Percentiles rank a stretch among this genome's conserved stretches.
phyloP scores from a whole-genome alignment of 2,888 invertebrate genomes.

The Leucania comma region DNA sequence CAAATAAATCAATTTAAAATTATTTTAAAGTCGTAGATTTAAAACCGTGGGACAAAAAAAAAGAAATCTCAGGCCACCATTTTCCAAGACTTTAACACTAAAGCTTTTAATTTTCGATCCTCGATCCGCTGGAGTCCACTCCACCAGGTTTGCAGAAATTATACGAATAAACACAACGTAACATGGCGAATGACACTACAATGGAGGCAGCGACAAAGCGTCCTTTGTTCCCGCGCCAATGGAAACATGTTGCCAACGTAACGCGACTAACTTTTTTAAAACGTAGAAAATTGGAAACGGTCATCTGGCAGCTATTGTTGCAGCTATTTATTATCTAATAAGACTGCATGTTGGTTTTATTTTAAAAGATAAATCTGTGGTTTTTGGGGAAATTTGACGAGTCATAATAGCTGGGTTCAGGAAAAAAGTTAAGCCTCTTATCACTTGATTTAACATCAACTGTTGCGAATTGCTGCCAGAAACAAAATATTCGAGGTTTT shows the following conservation, averaged over 20 bases:
- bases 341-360: not conserved
- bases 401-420: not conserved
- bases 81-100: not conserved
- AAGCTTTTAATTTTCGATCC: constrained; percentile 3
- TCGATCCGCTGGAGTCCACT: constrained; percentile 4
- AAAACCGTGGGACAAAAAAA: not conserved
- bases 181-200: constrained; percentile 57
- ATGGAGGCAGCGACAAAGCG: constrained; percentile 70
- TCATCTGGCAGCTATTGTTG: constrained; percentile 52
- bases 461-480: not conserved
- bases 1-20: no score
- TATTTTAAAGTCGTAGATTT: not conserved
- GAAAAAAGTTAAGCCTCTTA: not conserved
- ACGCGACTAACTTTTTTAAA: constrained; percentile 64
- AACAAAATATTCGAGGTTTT: not conserved
- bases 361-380: not conserved
- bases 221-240: constrained; percentile 67
- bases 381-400: not conserved
- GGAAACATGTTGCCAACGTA: constrained; percentile 67
- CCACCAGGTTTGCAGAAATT: constrained; percentile 36
- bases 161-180: constrained; percentile 58
- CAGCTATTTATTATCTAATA: constrained; percentile 51
- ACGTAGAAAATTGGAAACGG: constrained; percentile 62
- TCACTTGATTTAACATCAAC: not conserved
- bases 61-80: not conserved